These are phyloP conservation scores for Aptenodytes forsteri DNA, from an alignment of 2,113 vertebrate genomes.

Conservation along the genomic window DNA sequence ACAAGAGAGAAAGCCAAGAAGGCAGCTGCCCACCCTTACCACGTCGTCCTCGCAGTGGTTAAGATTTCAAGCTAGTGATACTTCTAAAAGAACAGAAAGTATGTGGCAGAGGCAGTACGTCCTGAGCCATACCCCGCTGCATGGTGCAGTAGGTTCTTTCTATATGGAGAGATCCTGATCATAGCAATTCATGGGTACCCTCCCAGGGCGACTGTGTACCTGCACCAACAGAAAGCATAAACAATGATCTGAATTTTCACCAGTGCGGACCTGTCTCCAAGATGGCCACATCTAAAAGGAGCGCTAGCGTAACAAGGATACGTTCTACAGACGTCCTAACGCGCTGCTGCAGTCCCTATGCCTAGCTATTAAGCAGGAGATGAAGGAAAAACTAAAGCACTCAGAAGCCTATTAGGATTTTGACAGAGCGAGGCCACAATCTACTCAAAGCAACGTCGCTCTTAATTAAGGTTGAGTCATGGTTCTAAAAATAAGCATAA, in stretches of 20 bases:
- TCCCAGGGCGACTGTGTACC: neutral
- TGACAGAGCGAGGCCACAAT: neutral
- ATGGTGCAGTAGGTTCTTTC: neutral
- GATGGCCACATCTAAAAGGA: neutral
- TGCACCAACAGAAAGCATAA: neutral
- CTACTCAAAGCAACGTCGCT: conserved; percentile 21
- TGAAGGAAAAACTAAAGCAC: conserved; percentile 48
- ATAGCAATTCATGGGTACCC: neutral
- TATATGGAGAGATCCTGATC: neutral
- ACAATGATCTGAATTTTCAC: neutral
- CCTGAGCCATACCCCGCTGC: neutral
- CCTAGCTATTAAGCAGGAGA: conserved; percentile 16
- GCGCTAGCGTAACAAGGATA: rapidly evolving
- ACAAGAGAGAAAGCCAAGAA: neutral
- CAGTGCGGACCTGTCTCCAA: rapidly evolving
- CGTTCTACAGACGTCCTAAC: neutral
- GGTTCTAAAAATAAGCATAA: conserved; percentile 57
- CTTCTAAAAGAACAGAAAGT: neutral
- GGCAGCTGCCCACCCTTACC: neutral
- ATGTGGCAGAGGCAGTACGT: neutral
- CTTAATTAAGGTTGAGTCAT: conserved; percentile 52
- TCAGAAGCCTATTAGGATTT: conserved; percentile 62
- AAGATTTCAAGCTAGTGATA: neutral
- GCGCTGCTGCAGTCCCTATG: neutral
- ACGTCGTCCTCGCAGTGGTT: neutral